Conservation (phyloP, 2,888 invertebrate species). For the Lasioglossum pauxillum region DNA sequence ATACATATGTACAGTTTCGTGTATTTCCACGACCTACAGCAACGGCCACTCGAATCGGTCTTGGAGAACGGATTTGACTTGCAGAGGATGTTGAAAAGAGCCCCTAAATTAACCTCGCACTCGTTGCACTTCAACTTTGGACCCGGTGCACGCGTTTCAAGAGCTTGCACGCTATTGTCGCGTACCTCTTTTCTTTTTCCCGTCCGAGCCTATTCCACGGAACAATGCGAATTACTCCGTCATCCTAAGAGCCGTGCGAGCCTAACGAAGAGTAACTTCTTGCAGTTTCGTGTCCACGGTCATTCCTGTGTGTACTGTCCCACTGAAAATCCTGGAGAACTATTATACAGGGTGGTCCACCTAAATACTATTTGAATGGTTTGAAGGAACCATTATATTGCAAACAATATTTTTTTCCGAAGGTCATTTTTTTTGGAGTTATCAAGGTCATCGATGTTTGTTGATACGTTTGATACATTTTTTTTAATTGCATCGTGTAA, state of each 20-base stretch:
- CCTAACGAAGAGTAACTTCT: neutral
- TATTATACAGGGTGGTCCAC: too few relatives aligned
- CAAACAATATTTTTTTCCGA: too few relatives aligned
- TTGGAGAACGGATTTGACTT: neutral
- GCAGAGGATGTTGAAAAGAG: neutral
- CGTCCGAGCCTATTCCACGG: neutral
- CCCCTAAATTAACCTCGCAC: neutral
- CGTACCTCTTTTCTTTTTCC: neutral
- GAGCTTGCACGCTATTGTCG: neutral
- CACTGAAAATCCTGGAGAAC: neutral
- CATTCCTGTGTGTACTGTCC: neutral
- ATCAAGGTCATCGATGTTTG: too few relatives aligned
- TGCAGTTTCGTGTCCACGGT: neutral
- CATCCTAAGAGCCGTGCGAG: neutral
- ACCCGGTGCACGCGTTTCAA: neutral
- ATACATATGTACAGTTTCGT: too few relatives aligned
- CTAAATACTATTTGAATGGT: too few relatives aligned
- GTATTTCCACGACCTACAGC: neutral
- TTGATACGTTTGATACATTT: too few relatives aligned
- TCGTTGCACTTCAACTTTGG: neutral
- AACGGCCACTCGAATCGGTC: neutral
- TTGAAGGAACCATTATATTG: too few relatives aligned
- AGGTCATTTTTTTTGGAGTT: too few relatives aligned
- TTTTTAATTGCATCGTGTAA: too few relatives aligned
- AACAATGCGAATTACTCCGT: constrained; percentile 4